phyloP scores from a whole-genome alignment of 2,888 invertebrate species.

The Drosophila tanythrix region DNA sequence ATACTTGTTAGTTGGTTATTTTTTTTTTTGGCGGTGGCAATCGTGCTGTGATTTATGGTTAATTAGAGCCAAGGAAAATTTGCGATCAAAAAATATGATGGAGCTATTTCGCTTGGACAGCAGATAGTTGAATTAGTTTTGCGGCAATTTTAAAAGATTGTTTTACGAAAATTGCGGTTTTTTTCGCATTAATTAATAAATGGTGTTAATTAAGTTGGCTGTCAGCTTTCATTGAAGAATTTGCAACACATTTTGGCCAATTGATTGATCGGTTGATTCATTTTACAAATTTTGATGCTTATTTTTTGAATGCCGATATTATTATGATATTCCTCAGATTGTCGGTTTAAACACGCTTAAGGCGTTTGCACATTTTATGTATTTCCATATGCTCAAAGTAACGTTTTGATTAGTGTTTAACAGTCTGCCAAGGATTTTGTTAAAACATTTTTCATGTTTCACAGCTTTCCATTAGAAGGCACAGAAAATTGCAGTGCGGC shows the following conservation, averaged over 20 bases:
- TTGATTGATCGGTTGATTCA: background rate
- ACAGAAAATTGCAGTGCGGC: background rate
- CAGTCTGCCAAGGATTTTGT: background rate
- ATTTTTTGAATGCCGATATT: background rate
- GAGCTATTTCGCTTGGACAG: slow-evolving; percentile 18
- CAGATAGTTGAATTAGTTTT: slow-evolving; percentile 21
- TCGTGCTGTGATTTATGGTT: slow-evolving; percentile 56
- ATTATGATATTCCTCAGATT: background rate
- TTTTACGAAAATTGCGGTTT: slow-evolving; percentile 10
- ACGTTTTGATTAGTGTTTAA: background rate
- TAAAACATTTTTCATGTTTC: background rate
- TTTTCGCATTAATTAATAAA: background rate
- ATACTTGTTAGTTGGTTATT: slow-evolving; percentile 23
- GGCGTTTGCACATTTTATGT: background rate
- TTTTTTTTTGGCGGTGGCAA: slow-evolving; percentile 36
- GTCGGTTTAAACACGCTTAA: background rate
- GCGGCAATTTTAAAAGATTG: slow-evolving; percentile 8
- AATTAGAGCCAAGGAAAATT: slow-evolving; percentile 29
- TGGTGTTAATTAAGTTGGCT: slow-evolving; percentile 1
- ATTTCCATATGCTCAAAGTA: background rate
- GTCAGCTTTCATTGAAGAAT: background rate
- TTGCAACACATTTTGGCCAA: background rate
- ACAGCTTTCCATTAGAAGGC: slow-evolving; percentile 1
- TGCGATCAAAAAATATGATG: slow-evolving; percentile 16
- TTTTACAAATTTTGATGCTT: background rate